These are phyloP conservation scores for Trididemnum nubilum DNA, from an alignment of 23 tunicate species.

Conservation along the genomic window DNA sequence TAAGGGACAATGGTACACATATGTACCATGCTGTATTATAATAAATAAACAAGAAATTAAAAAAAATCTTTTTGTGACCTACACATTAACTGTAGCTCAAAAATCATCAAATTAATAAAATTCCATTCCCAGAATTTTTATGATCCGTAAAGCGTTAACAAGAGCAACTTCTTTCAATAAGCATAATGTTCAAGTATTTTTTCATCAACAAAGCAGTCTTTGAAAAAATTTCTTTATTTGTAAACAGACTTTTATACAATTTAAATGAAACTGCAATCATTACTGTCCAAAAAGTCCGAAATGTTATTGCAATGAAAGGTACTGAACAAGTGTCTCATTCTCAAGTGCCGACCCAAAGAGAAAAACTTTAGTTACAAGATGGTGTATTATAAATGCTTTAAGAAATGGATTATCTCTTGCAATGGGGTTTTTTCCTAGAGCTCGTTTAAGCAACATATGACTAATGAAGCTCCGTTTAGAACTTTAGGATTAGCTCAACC, in stretches of 20 bases:
- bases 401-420: slow-evolving; percentile 10
- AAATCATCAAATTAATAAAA: no score
- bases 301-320: slow-evolving; percentile 18
- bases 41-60: no score
- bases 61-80: no score
- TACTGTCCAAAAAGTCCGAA: slow-evolving; percentile 10
- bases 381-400: slow-evolving; percentile 33
- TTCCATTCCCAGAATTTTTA: no score
- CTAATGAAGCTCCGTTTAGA: not conserved
- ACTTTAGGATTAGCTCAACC: slow-evolving; percentile 11
- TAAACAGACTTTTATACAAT: slow-evolving; percentile 8
- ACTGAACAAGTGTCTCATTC: slow-evolving; percentile 32
- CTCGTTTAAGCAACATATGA: slow-evolving; percentile 10
- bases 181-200: slow-evolving; percentile 18
- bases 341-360: slow-evolving; percentile 10
- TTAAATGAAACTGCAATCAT: slow-evolving; percentile 26
- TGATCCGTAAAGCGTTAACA: no score
- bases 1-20: no score
- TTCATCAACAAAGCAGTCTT: slow-evolving; percentile 9
- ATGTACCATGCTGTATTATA: no score
- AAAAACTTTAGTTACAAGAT: slow-evolving; percentile 24
- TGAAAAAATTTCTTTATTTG: not conserved
- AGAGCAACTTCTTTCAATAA: slow-evolving; percentile 34
- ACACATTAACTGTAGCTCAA: no score
- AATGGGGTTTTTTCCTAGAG: slow-evolving; percentile 18